phyloP scores from a whole-genome alignment of 2,888 invertebrate species.

The Cryptocheilus praepositus region DNA sequence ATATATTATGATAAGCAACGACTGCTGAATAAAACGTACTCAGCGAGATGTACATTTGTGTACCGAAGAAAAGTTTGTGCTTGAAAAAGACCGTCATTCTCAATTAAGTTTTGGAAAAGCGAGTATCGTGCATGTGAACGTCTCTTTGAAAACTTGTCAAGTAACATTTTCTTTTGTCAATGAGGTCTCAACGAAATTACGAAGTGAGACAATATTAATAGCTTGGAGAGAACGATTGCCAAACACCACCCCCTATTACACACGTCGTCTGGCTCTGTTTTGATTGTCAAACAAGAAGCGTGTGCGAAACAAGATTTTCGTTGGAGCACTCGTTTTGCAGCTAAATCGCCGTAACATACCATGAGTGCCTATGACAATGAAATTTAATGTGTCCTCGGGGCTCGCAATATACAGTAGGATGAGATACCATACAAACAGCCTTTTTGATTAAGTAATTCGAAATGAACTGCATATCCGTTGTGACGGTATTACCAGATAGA shows the following conservation, averaged over 20 bases:
- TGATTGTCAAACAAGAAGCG: not conserved
- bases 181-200: no score
- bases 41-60: constrained; percentile 39
- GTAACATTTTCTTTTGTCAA: not conserved
- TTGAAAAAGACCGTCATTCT: not conserved
- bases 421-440: constrained; percentile 5
- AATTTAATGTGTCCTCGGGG: constrained; percentile 28
- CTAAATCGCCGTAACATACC: constrained; percentile 44
- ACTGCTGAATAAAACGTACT: constrained; percentile 61
- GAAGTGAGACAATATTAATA: no score
- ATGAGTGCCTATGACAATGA: constrained; percentile 53
- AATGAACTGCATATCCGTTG: no score
- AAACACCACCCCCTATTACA: not conserved
- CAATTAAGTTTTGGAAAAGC: not conserved
- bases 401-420: not conserved
- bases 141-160: no score
- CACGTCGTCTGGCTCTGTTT: no score
- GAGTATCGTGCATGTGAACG: not conserved
- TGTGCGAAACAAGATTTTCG: constrained; percentile 13
- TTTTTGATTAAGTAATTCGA: not conserved
- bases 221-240: no score
- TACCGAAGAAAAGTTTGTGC: constrained; percentile 53
- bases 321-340: constrained; percentile 24
- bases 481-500: no score
- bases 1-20: constrained; percentile 61